Evolutionary conservation across 2,888 invertebrate genomes (phyloP), one percentile per base, ranked within the genome.

Genomic region (Drosophila meridiana): DNA sequence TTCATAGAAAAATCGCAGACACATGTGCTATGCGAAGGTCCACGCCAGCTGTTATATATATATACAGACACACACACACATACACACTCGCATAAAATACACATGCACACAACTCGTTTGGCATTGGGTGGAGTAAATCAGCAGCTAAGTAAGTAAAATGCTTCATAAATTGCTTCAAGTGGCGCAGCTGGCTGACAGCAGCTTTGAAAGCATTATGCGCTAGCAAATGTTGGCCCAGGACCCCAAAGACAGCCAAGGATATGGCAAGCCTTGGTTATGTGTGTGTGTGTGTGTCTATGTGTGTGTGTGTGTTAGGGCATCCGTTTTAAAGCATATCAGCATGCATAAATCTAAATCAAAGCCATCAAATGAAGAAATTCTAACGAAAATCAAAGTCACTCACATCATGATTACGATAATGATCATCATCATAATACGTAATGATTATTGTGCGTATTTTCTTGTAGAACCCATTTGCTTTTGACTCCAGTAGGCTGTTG

Each of bases 111-210:
- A 59, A 34, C 66, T 76, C 61, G 59, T 43, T 76, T 68, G 67
- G 63, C 42, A 56, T 69, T 63, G 70, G 67, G 55, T 72, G 71
- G 73, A 85, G 82, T 87, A 85, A 85, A 85, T 85, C 85, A 89
- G 90, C 87, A 87, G 85, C 85, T 85, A 89, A 85, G 87, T 84
- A 83, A 84, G 84, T 89, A 87, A 85, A 89, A 89, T 89, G 90
- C 85, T 89, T 84, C 85, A 89, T 89, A 85, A 89, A 85, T 85
- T 85, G 87, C 88, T 82, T 82, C 85, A 89, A 89, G 85, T 85
- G 89, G 80, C 80, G 69, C 88, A 87, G 89, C 85, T 89, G 80
- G 69, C 82, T 72, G 84, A 73, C 84, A 76, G 71, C 76, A 78
- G 82, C 75, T 84, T 78, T 89, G 73, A 68, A 73, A 80, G 80